Conservation (phyloP, 2,888 invertebrate species). For the Oligia strigilis region DNA sequence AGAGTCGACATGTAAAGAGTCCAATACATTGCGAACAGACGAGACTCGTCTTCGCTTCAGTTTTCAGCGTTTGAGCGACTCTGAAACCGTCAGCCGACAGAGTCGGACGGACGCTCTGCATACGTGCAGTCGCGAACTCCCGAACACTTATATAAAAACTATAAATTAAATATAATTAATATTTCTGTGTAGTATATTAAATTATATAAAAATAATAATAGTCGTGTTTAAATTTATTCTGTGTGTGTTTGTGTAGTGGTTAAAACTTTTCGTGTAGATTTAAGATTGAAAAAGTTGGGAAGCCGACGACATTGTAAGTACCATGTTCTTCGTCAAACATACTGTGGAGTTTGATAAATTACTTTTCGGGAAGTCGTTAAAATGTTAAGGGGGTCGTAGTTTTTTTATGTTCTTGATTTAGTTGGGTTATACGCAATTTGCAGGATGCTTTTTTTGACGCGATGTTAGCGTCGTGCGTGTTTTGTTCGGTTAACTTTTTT, state of each 20-base stretch:
- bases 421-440: not conserved
- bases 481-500: not conserved
- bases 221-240: slow-evolving; percentile 21
- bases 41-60: slow-evolving; percentile 64
- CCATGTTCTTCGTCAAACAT: slow-evolving; percentile 24
- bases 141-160: slow-evolving; percentile 43
- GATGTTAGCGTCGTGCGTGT: not conserved
- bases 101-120: slow-evolving; percentile 69
- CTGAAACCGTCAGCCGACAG: slow-evolving; percentile 70
- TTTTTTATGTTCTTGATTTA: not conserved
- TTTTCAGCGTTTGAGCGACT: slow-evolving; percentile 71
- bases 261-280: slow-evolving; percentile 54
- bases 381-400: slow-evolving; percentile 4
- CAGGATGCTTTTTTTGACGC: not conserved
- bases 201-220: slow-evolving; percentile 1
- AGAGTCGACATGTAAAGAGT: slow-evolving; percentile 43
- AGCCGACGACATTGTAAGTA: slow-evolving; percentile 60
- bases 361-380: slow-evolving; percentile 31
- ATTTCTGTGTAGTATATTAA: slow-evolving; percentile 19
- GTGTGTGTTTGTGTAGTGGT: slow-evolving; percentile 63
- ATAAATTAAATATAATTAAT: slow-evolving; percentile 8
- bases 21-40: slow-evolving; percentile 46
- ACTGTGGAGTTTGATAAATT: slow-evolving; percentile 52
- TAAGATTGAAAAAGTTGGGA: slow-evolving; percentile 60
- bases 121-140: slow-evolving; percentile 39